A percentile compares a stretch with the other conserved stretches of the same genome.
These are phyloP conservation scores for Drosophila prostipennis DNA, from an alignment of 2,888 invertebrate genomes.

Conservation along the genomic window DNA sequence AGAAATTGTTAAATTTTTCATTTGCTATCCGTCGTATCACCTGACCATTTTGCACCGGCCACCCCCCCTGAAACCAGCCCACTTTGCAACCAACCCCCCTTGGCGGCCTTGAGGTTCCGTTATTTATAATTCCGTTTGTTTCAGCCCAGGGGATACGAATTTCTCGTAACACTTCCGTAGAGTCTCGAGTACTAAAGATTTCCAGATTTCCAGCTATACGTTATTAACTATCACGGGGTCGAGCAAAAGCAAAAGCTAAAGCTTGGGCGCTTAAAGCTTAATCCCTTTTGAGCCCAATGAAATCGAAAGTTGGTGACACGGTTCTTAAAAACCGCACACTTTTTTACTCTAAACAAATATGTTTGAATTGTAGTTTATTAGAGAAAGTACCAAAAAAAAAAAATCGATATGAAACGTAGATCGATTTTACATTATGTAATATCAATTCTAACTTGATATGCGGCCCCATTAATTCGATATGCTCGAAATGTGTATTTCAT, in stretches of 20 bases:
- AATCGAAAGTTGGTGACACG: too few species aligned
- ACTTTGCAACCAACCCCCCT: not conserved
- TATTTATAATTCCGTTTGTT: slow-evolving; percentile 27
- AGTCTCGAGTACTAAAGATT: not conserved
- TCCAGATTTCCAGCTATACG: not conserved
- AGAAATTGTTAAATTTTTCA: slow-evolving; percentile 14
- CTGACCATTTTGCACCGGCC: slow-evolving; percentile 11
- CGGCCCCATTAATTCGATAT: too few species aligned
- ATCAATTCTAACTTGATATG: too few species aligned
- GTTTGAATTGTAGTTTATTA: too few species aligned
- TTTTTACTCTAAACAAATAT: too few species aligned
- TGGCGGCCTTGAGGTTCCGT: slow-evolving; percentile 23
- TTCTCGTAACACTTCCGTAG: too few species aligned
- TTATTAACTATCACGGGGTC: not conserved
- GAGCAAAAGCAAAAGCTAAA: slow-evolving; percentile 5
- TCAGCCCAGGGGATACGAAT: not conserved
- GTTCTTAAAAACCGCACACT: too few species aligned
- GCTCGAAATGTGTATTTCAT: too few species aligned
- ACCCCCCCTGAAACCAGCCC: not conserved
- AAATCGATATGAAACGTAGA: too few species aligned
- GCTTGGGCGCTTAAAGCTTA: slow-evolving; percentile 26
- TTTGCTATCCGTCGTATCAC: slow-evolving; percentile 25
- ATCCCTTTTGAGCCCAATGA: slow-evolving; percentile 22
- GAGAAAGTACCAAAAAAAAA: too few species aligned
- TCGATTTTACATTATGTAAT: too few species aligned